phyloP scores from a whole-genome alignment of 2,113 vertebrate genomes.

The Poicephalus meyeri region DNA sequence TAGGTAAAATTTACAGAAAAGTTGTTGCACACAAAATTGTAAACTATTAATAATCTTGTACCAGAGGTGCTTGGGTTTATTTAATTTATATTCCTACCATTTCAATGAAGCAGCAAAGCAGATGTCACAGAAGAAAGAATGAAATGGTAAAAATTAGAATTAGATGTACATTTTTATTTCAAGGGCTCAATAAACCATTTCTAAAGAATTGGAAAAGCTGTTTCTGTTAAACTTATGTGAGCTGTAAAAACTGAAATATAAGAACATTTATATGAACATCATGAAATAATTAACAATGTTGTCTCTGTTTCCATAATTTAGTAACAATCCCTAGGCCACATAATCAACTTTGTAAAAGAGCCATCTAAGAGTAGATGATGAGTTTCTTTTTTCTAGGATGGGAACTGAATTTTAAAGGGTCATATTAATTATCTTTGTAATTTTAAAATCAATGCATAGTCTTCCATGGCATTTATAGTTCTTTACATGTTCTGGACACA shows the following conservation, averaged over 20 bases:
- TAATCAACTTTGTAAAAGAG: neutral
- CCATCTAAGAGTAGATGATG: neutral
- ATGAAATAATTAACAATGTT: neutral
- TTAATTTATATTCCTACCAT: neutral
- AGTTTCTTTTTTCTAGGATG: neutral
- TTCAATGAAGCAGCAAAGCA: neutral
- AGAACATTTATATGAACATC: neutral
- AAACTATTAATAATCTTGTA: neutral
- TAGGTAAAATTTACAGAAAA: neutral
- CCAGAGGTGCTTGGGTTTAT: neutral
- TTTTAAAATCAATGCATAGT: neutral
- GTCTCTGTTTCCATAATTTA: neutral
- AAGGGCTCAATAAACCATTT: neutral
- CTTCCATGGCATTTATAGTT: neutral
- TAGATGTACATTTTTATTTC: neutral
- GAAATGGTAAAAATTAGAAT: neutral
- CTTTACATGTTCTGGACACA: neutral
- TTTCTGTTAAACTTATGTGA: neutral
- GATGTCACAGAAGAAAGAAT: neutral
- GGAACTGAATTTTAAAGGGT: neutral
- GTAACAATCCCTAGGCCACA: neutral
- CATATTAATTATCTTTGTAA: neutral
- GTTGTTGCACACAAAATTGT: neutral
- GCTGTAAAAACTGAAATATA: neutral
- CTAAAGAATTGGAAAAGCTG: neutral